Evolutionary conservation across 2,113 vertebrate genomes (phyloP).

Genomic region (Cyprinodon brontotheroides): DNA sequence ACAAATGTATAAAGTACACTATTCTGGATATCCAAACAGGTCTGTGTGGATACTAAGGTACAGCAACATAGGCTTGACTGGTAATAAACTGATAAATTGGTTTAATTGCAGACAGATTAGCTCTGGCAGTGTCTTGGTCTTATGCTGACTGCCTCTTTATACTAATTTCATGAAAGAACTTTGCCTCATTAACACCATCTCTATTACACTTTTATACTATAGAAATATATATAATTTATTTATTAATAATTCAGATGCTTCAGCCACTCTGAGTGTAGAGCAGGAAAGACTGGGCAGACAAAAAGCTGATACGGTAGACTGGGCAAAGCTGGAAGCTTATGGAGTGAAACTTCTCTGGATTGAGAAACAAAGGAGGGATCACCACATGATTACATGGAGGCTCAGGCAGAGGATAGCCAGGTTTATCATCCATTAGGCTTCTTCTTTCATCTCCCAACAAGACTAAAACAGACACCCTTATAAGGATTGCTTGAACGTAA

Average conservation of each 20-base stretch:
- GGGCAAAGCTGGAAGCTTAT: constrained; percentile 7
- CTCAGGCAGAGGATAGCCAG: not conserved
- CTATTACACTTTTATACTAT: constrained; percentile 32
- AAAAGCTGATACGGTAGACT: constrained; percentile 5
- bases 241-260: constrained; percentile 79
- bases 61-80: constrained; percentile 32
- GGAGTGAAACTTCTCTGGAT: constrained; percentile 3
- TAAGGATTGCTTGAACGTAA: too few relatives aligned
- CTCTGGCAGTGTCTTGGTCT: constrained; percentile 36
- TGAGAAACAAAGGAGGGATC: not conserved
- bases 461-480: too few relatives aligned
- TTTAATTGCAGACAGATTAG: constrained; percentile 36
- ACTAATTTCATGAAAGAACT: constrained; percentile 54
- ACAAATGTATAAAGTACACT: not conserved
- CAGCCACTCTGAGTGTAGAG: constrained; percentile 24
- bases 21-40: constrained; percentile 19
- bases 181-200: constrained; percentile 62
- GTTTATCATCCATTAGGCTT: not conserved
- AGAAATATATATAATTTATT: constrained; percentile 68
- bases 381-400: not conserved
- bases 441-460: not conserved
- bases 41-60: not conserved
- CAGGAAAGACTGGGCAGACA: constrained; percentile 22
- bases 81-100: constrained; percentile 45
- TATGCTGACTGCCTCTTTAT: constrained; percentile 26